These are phyloP conservation scores for Diphyllodes magnificus DNA, from an alignment of 2,113 vertebrate genomes.

Conservation along the genomic window DNA sequence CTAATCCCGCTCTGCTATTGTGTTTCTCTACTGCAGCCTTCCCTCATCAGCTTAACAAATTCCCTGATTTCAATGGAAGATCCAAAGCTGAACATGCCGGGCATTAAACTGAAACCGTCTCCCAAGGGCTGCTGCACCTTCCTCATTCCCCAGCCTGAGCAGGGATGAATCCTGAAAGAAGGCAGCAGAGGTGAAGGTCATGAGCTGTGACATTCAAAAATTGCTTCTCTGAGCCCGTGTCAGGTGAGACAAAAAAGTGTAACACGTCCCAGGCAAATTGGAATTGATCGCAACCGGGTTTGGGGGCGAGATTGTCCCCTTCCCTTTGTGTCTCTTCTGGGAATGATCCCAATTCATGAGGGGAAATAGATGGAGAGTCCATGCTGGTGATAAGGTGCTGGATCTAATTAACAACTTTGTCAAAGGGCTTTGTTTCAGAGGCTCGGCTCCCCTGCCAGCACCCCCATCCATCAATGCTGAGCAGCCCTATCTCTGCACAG, in stretches of 20 bases:
- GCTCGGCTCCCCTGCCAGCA: neutral
- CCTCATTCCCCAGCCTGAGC: neutral
- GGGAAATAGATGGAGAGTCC: neutral
- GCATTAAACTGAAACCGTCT: constrained; percentile 41
- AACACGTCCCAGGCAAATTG: constrained; percentile 5
- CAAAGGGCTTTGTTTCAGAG: constrained; percentile 28
- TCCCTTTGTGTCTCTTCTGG: neutral
- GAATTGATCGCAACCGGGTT: constrained; percentile 27
- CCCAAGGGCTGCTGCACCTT: constrained; percentile 13
- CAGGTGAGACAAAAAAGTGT: constrained; percentile 21
- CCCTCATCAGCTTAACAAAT: constrained; percentile 68
- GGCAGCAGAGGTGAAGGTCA: neutral
- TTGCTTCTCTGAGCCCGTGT: neutral
- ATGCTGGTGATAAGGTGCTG: neutral
- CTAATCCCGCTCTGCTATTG: constrained; percentile 67
- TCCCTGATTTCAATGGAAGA: constrained; percentile 44
- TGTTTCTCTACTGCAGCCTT: constrained; percentile 55
- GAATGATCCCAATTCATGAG: neutral
- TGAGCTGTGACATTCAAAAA: constrained; percentile 56
- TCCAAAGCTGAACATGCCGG: constrained; percentile 39
- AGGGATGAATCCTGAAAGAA: neutral
- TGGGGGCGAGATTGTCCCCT: neutral
- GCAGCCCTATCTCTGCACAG: neutral
- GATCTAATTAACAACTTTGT: constrained; percentile 20
- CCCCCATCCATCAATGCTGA: neutral